Conservation (phyloP, 1,140 invertebrate species). For the Teleopsis dalmanni region DNA sequence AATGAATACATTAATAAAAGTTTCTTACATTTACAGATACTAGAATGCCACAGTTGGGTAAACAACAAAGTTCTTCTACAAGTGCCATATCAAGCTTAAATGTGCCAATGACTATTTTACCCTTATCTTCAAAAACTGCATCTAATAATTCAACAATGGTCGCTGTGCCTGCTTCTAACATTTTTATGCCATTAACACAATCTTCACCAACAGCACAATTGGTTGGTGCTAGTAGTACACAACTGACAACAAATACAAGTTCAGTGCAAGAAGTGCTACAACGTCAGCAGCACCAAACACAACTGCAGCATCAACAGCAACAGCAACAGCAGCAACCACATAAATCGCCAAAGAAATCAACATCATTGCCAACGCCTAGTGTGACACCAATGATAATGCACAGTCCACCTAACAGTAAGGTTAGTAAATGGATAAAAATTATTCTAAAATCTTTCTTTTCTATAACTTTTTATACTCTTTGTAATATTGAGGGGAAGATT, state of each 20-base stretch:
- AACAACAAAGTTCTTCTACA: conserved; percentile 24
- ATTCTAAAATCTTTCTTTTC: too few species aligned
- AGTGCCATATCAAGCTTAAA: conserved; percentile 27
- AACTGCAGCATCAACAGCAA: conserved; percentile 17
- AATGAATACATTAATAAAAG: not conserved
- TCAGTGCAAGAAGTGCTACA: conserved; percentile 4
- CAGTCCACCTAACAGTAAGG: conserved; percentile 30
- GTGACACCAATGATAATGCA: conserved; percentile 22
- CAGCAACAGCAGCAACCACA: conserved; percentile 8
- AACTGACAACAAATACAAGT: conserved; percentile 1
- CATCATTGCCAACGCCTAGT: conserved; percentile 32
- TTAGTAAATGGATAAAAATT: not conserved
- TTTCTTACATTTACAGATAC: not conserved
- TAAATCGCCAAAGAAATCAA: conserved; percentile 37
- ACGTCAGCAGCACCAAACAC: conserved; percentile 4
- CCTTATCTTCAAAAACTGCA: too few species aligned
- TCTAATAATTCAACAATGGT: too few species aligned
- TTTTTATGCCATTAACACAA: not conserved
- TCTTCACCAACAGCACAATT: conserved; percentile 9
- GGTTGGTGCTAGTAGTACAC: conserved; percentile 1
- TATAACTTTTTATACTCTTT: too few species aligned
- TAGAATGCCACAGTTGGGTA: conserved; percentile 4
- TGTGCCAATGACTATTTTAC: conserved; percentile 6
- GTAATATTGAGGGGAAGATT: too few species aligned
- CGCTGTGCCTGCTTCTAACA: too few species aligned